Percentiles rank a stretch among this genome's conserved stretches.
phyloP scores from a whole-genome alignment of 2,888 invertebrate genomes.

The Brenthis ino region DNA sequence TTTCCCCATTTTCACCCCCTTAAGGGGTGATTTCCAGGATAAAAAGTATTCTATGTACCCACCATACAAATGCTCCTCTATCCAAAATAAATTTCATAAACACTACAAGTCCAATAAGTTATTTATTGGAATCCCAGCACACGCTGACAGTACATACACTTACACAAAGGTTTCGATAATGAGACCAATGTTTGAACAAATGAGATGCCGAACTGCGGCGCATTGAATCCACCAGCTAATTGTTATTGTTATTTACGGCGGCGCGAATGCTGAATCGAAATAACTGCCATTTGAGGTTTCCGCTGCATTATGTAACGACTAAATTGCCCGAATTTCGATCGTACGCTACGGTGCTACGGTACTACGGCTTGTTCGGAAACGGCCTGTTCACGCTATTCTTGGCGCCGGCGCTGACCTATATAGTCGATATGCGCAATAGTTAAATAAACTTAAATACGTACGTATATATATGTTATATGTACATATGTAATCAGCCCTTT shows the following conservation, averaged over 20 bases:
- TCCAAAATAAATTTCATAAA: too few relatives aligned
- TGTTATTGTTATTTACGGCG: slow-evolving; percentile 42
- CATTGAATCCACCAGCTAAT: slow-evolving; percentile 39
- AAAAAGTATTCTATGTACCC: too few relatives aligned
- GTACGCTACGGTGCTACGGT: slow-evolving; percentile 6
- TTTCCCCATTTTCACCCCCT: too few relatives aligned
- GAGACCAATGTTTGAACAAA: slow-evolving; percentile 39
- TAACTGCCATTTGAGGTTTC: slow-evolving; percentile 41
- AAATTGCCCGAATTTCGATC: slow-evolving; percentile 26
- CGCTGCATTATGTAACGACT: slow-evolving; percentile 35
- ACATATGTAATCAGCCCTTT: too few relatives aligned
- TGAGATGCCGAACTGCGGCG: slow-evolving; percentile 37
- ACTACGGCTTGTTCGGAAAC: slow-evolving; percentile 12
- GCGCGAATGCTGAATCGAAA: slow-evolving; percentile 40
- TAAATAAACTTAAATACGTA: background rate
- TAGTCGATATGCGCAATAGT: slow-evolving; percentile 3
- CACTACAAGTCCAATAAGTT: background rate
- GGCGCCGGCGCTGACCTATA: slow-evolving; percentile 21
- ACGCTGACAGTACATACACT: slow-evolving; percentile 17
- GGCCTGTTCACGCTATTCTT: slow-evolving; percentile 17
- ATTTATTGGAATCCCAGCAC: slow-evolving; percentile 6
- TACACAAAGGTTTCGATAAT: slow-evolving; percentile 32
- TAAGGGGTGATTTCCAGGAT: too few relatives aligned
- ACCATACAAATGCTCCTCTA: too few relatives aligned
- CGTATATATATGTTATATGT: too few relatives aligned